Evolutionary conservation across 2,113 vertebrate species (phyloP).

Genomic region (Halichoeres trimaculatus): DNA sequence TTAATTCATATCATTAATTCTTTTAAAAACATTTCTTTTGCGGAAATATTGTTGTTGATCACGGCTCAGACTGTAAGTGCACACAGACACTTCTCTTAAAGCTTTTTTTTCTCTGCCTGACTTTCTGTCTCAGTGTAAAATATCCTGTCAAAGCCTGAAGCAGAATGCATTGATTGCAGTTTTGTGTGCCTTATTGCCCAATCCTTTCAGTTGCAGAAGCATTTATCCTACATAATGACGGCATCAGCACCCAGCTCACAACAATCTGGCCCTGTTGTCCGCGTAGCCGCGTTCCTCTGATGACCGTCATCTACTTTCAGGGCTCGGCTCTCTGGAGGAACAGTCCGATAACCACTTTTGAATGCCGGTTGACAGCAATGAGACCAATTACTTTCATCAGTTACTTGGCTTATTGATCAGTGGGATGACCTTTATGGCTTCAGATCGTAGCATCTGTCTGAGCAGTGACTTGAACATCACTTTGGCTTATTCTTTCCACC

Average conservation of each 20-base stretch:
- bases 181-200: conserved; percentile 37
- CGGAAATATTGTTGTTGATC: background rate
- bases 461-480: conserved; percentile 29
- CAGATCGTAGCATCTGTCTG: conserved; percentile 14
- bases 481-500: background rate
- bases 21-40: background rate
- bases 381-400: conserved; percentile 24
- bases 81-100: background rate
- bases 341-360: background rate
- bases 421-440: conserved; percentile 38
- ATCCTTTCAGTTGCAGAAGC: conserved; percentile 31
- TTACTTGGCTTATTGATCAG: conserved; percentile 42
- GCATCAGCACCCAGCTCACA: conserved; percentile 51
- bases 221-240: conserved; percentile 58
- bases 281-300: background rate
- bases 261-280: conserved; percentile 24
- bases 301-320: conserved; percentile 1
- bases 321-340: background rate
- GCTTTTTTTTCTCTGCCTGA: conserved; percentile 12
- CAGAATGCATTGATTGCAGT: conserved; percentile 45
- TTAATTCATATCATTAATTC: background rate
- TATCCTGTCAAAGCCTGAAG: conserved; percentile 32
- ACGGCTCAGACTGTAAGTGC: too few relatives aligned
- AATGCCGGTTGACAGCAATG: conserved; percentile 32
- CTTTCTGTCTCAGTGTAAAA: conserved; percentile 41